Base-by-base conservation (phyloP, 64 coral and sea anemone species). In the Acropora tenuis region DNA sequence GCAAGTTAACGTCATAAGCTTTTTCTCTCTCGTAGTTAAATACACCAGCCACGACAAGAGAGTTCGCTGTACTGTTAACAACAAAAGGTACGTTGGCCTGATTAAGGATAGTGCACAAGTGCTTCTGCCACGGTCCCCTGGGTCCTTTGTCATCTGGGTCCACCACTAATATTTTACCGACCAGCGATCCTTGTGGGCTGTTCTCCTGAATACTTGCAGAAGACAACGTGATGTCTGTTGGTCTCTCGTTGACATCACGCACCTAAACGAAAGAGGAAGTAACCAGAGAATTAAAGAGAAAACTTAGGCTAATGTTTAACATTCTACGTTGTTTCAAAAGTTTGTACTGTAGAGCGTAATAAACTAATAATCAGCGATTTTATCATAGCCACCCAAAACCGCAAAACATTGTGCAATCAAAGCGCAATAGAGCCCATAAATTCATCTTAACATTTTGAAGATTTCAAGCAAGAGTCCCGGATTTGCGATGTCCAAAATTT, bases 141-240 rank as follows among this genome's bases (percentile, higher is more conserved):
- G 93, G 80, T 15, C 93, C 93, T 2, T 50, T 44, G 60, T 94
- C 45, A 19, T 94, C 93, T 15, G 93, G 93, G 59, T 94, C 93
- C 18, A 17, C 3, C 1, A 94, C 87, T 20, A 74, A 78, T 17
- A 94, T 90, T 4, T 90, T 90, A n/a, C 87, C 77, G 4, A 94
- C 93, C 30, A 90, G 46, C 1, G 41, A 58, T 2, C 93, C 87
- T 8, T 41, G 20, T 16, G 43, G 87, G 57, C 86, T 89, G 68
- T 94, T 94, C 89, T 94, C 93, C 43, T 20, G 30, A 15, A 94
- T 73, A 52, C 8, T 94, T 10, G 48, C 13, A 17, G 80, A 76
- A 11, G 44, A 18, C 6, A 94, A 74, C 13, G 52, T 41, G 10
- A 94, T 86, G n/a, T 78, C 46, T 12, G 78, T 94, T 19, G 93